Conservation (phyloP, 2,888 invertebrate genomes). For the Scaeva pyrastri region DNA sequence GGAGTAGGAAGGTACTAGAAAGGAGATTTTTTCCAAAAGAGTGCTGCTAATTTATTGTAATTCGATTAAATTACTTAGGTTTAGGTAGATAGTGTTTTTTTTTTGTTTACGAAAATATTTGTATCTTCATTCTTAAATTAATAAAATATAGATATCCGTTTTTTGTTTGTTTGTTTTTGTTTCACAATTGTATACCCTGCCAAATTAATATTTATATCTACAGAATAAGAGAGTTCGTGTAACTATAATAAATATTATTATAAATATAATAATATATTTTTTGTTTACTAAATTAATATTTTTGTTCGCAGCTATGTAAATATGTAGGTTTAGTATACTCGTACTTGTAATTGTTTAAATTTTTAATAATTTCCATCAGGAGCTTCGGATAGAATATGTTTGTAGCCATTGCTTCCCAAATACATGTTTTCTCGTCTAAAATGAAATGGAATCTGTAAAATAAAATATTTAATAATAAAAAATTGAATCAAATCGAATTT, state of each 20-base stretch:
- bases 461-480: slow-evolving; percentile 7
- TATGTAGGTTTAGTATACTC: not conserved
- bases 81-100: slow-evolving; percentile 14
- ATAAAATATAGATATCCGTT: slow-evolving; percentile 44
- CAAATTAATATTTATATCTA: slow-evolving; percentile 51
- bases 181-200: slow-evolving; percentile 51
- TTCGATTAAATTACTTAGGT: slow-evolving; percentile 27
- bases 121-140: slow-evolving; percentile 32
- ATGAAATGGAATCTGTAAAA: slow-evolving; percentile 82
- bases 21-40: not conserved
- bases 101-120: slow-evolving; percentile 66
- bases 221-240: slow-evolving; percentile 46
- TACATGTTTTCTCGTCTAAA: slow-evolving; percentile 83
- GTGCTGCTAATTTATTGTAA: not conserved
- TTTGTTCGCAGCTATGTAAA: slow-evolving; percentile 5
- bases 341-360: not conserved
- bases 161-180: slow-evolving; percentile 34
- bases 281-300: not conserved
- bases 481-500: not conserved
- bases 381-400: slow-evolving; percentile 82
- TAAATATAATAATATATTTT: not conserved
- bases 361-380: slow-evolving; percentile 81
- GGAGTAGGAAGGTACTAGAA: not conserved
- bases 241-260: slow-evolving; percentile 13
- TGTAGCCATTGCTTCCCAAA: slow-evolving; percentile 83